Percentiles rank a stretch among this genome's conserved stretches.
These are phyloP conservation scores for Mesochorus sp. DNA, from an alignment of 2,888 invertebrate genomes.

Conservation along the genomic window DNA sequence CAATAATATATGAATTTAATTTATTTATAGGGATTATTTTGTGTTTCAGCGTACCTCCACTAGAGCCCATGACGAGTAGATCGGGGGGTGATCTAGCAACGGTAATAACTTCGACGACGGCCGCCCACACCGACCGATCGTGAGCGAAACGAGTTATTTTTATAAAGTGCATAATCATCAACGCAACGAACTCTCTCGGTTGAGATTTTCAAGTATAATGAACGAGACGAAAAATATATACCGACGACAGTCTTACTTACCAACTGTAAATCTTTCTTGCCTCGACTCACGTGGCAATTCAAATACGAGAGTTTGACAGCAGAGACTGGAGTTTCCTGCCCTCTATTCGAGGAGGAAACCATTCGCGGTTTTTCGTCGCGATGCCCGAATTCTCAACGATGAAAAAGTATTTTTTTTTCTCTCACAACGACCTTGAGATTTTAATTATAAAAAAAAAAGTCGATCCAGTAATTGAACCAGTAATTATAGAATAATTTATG, in stretches of 20 bases:
- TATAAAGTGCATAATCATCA: neutral
- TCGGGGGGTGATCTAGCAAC: conserved; percentile 79
- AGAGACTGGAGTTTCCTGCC: conserved; percentile 59
- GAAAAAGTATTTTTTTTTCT: no score
- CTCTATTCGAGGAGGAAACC: conserved; percentile 44
- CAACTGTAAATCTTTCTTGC: conserved; percentile 65
- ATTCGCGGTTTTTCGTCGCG: neutral
- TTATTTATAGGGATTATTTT: conserved; percentile 29
- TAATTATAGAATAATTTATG: no score
- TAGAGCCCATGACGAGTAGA: conserved; percentile 83
- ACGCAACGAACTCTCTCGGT: conserved; percentile 26
- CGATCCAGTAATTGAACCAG: neutral
- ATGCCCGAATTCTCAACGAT: neutral
- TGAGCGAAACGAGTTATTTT: conserved; percentile 58
- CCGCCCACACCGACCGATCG: conserved; percentile 72
- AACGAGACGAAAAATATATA: conserved; percentile 28
- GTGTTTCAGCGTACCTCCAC: conserved; percentile 84
- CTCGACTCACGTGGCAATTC: conserved; percentile 44
- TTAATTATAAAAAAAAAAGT: neutral
- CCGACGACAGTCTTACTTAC: conserved; percentile 54
- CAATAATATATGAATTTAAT: neutral
- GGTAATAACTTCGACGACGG: conserved; percentile 84
- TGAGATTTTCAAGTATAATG: conserved; percentile 41
- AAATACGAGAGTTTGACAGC: neutral
- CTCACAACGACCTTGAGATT: no score